Evolutionary conservation across 2,113 vertebrate genomes (phyloP).

Genomic region (Laticauda colubrina): DNA sequence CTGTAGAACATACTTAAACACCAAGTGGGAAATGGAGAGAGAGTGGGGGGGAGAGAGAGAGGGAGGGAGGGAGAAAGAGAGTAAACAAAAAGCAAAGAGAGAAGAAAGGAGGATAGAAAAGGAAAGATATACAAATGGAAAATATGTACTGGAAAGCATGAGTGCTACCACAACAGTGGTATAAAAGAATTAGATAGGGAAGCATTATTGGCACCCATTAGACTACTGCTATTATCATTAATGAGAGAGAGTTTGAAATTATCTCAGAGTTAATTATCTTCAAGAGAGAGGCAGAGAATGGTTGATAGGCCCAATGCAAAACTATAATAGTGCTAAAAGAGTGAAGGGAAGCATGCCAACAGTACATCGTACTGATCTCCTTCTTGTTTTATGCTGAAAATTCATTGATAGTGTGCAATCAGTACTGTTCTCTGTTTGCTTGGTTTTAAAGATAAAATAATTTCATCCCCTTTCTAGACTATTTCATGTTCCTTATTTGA

Average conservation of each 20-base stretch:
- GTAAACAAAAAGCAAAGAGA: neutral
- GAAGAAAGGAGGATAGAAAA: neutral
- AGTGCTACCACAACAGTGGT: neutral
- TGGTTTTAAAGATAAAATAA: neutral
- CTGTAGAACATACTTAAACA: neutral
- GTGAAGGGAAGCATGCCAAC: neutral
- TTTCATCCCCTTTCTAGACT: slow-evolving; percentile 25
- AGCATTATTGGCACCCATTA: neutral
- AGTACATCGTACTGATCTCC: neutral
- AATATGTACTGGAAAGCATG: neutral
- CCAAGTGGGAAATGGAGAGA: neutral
- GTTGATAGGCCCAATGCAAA: neutral
- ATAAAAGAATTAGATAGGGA: neutral
- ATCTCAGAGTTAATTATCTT: neutral
- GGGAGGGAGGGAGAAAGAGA: neutral
- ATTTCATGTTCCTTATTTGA: slow-evolving; percentile 22
- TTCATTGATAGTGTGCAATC: neutral
- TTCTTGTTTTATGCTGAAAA: neutral
- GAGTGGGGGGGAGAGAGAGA: accelerated
- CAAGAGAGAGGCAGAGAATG: neutral
- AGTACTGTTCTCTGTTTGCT: slow-evolving; percentile 5
- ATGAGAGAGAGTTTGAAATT: neutral
- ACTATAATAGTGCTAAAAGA: neutral
- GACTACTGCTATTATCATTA: neutral
- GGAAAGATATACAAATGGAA: neutral